These are phyloP conservation scores for Prionace glauca DNA, from an alignment of 2,797 vertebrate genomes.

Conservation along the genomic window DNA sequence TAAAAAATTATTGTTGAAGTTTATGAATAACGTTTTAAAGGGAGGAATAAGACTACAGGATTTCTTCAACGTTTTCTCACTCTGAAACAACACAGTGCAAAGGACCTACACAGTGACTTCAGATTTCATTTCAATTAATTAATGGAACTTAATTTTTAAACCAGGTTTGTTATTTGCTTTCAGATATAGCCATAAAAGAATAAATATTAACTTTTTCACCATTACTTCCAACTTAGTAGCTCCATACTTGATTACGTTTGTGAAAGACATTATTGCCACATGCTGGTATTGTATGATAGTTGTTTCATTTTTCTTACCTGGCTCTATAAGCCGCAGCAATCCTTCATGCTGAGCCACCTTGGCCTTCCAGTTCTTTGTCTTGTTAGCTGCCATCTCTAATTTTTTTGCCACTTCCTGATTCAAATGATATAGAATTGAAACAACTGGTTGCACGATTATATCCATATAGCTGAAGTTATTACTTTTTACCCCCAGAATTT, in stretches of 20 bases:
- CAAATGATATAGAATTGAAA: conserved; percentile 32
- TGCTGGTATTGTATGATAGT: not conserved
- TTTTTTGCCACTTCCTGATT: conserved; percentile 81
- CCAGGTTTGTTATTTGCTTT: not conserved
- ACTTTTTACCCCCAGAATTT: not conserved
- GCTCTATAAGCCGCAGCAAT: conserved; percentile 82
- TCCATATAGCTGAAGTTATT: not conserved
- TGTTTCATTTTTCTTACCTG: conserved; percentile 61
- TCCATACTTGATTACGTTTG: not conserved
- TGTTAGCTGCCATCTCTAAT: conserved; percentile 77
- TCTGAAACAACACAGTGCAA: not conserved
- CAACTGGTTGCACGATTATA: not conserved
- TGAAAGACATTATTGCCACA: not conserved
- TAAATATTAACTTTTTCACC: not conserved
- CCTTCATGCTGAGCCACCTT: conserved; percentile 91
- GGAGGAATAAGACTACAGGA: not conserved
- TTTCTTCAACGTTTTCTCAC: not conserved
- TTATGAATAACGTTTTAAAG: not conserved
- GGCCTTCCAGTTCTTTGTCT: conserved; percentile 90
- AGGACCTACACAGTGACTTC: not conserved
- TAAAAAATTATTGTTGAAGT: not conserved
- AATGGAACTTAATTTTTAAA: not conserved
- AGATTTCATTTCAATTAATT: not conserved
- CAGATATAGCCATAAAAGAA: not conserved
- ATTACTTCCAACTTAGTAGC: not conserved